Evolutionary conservation across 37 sponge, comb jelly and placozoan species (phyloP), one percentile per base, ranked within the genome.

Genomic region (Eunapius fragilis): DNA sequence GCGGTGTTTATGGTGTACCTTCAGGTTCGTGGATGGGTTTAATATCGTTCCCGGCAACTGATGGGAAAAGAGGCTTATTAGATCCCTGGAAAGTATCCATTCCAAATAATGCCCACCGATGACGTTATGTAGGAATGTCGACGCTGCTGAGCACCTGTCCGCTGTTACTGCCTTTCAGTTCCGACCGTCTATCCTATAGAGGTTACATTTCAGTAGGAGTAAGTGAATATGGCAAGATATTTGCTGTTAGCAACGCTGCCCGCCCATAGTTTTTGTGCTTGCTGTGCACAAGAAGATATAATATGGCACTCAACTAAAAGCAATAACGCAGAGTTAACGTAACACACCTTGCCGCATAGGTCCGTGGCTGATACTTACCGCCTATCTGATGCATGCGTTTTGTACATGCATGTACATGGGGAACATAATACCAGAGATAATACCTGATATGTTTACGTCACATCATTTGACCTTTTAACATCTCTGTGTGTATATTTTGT

Each of bases 41-140:
- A 58, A 17, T 58, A 17, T 58, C 58, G 78, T 34, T 30, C 45
- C 24, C 30, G 17, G 33, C 72, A 71, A 41, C 82, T 24, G 82
- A 70, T 45, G 82, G 82, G 71, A 82, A 82, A 41, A 82, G 82
- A 71, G 82, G 72, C 30, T 30, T 78, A 37, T 7, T 72, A 32
- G 25, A 25, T 9, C 78, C 41, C 45, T 3, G 9, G 25, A 19
- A 75, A 36, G 34, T 24, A 23, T 36, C 75, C 31, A 33, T 75
- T 25, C 75, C 36, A 25, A 25, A 75, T 75, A 75, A 36, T 75
- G 32, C 32, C 32, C 35, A 36, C 24, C 32, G 74, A 19, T 27
- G 31, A 72, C 73, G 31, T 30, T 11, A 22, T 30, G 27, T 31
- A 22, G 73, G 31, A 33, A 32, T 32, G 31, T 36, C 75, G 9